phyloP scores from a whole-genome alignment of 2,888 invertebrate genomes.

The Patella pellucida region DNA sequence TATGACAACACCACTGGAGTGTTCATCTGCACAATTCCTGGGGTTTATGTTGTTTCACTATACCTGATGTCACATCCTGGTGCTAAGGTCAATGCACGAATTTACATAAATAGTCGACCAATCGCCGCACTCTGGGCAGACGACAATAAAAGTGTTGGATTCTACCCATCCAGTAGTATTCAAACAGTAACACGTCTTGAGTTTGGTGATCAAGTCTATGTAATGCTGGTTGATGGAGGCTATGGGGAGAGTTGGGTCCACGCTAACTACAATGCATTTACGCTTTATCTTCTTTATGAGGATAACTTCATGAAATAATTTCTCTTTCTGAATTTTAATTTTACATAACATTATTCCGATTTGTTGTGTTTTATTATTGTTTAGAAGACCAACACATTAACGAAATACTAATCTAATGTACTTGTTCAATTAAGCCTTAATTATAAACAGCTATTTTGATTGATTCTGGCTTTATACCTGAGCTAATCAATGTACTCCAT shows the following conservation, averaged over 20 bases:
- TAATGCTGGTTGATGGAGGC: conserved; percentile 47
- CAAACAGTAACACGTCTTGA: conserved; percentile 43
- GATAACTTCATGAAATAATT: conserved; percentile 29
- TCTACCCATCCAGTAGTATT: conserved; percentile 47
- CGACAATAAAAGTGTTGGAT: conserved; percentile 44
- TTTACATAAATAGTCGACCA: conserved; percentile 46
- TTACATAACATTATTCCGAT: not conserved
- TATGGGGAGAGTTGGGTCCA: conserved; percentile 52
- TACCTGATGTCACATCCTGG: conserved; percentile 51
- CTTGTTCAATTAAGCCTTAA: too few relatives aligned
- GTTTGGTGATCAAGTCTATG: conserved; percentile 50
- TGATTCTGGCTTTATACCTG: too few relatives aligned
- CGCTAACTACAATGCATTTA: conserved; percentile 49
- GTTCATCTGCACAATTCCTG: conserved; percentile 47
- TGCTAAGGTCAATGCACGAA: conserved; percentile 44
- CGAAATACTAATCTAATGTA: too few relatives aligned
- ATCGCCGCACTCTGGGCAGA: conserved; percentile 51
- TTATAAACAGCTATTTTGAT: too few relatives aligned
- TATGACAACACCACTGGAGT: conserved; percentile 46
- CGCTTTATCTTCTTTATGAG: conserved; percentile 42
- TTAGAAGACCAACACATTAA: not conserved
- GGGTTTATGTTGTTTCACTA: conserved; percentile 43
- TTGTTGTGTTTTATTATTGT: not conserved
- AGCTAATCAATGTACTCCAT: too few relatives aligned
- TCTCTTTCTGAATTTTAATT: not conserved